A percentile compares a stretch with the other conserved stretches of the same genome.
These are phyloP conservation scores for Odontothrips loti DNA, from an alignment of 2,888 invertebrate species.

Conservation along the genomic window DNA sequence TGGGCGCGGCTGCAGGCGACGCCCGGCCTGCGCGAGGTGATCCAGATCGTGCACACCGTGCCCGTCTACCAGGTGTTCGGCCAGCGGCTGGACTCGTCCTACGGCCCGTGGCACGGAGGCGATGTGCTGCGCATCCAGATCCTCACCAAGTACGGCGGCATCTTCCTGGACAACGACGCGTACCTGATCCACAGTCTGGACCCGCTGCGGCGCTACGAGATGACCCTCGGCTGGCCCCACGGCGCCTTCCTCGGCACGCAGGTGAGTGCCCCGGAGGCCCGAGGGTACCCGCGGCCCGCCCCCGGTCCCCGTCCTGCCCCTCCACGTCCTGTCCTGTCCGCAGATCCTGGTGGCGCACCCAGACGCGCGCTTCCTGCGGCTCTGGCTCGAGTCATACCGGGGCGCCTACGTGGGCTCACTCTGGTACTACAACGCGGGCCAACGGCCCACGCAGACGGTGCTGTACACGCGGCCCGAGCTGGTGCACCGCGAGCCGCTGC, in stretches of 20 bases:
- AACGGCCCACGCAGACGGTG: conserved; percentile 41
- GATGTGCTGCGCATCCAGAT: conserved; percentile 40
- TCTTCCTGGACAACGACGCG: conserved; percentile 44
- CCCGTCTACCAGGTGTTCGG: background rate
- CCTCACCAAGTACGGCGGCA: conserved; percentile 43
- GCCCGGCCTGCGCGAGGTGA: background rate
- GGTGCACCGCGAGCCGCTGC: conserved; percentile 40
- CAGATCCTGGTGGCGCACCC: conserved; percentile 41
- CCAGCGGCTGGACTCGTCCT: conserved; percentile 31
- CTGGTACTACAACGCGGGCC: conserved; percentile 43
- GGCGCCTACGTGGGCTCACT: conserved; percentile 38
- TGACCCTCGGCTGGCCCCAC: conserved; percentile 41
- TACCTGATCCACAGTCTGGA: conserved; percentile 42
- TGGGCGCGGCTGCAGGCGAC: conserved; percentile 37
- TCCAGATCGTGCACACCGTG: background rate
- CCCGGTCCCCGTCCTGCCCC: conserved; percentile 37
- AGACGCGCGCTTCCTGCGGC: conserved; percentile 42
- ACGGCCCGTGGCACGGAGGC: conserved; percentile 36
- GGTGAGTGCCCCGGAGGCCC: too few relatives aligned
- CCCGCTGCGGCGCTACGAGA: conserved; percentile 42
- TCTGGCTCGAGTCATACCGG: conserved; percentile 42
- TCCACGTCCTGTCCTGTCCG: conserved; percentile 38
- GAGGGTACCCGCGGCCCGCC: background rate
- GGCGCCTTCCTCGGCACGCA: conserved; percentile 36
- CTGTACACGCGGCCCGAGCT: conserved; percentile 39